Percentiles rank a stretch among this genome's conserved stretches.
Conservation (phyloP, 2,888 invertebrate species). For the Trissoscelio sp. region DNA sequence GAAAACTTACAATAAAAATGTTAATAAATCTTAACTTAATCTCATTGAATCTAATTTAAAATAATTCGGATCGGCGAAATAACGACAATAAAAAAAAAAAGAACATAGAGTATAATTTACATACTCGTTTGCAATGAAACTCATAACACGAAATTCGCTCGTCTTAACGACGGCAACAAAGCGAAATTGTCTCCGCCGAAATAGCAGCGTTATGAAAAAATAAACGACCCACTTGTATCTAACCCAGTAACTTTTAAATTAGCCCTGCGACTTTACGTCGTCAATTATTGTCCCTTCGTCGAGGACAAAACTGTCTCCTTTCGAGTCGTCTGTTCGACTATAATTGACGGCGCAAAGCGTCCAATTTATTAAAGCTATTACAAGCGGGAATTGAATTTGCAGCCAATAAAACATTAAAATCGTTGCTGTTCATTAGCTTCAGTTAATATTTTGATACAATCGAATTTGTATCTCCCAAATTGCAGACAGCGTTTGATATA, state of each 20-base stretch:
- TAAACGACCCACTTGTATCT: slow-evolving; percentile 3
- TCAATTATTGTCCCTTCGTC: background rate
- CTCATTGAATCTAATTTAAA: no score
- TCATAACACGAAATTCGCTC: slow-evolving; percentile 22
- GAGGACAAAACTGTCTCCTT: background rate
- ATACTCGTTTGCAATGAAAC: slow-evolving; percentile 13
- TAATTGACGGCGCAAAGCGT: background rate
- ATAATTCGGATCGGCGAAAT: no score
- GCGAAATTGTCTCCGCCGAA: background rate
- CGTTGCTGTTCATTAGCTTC: slow-evolving; percentile 1
- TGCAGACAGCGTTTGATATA: background rate
- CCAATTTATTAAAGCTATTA: slow-evolving; percentile 12
- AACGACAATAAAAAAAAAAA: no score
- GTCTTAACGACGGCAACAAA: slow-evolving; percentile 8
- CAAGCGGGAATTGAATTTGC: background rate
- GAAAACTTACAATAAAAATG: no score
- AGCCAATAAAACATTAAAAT: background rate
- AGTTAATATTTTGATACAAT: slow-evolving; percentile 4
- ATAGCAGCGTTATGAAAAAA: slow-evolving; percentile 18
- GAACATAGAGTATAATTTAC: slow-evolving; percentile 19
- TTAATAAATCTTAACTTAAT: no score
- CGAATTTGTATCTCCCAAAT: slow-evolving; percentile 9
- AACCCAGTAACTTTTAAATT: slow-evolving; percentile 4
- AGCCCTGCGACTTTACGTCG: slow-evolving; percentile 19
- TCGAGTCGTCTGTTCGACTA: background rate